A percentile compares a stretch with the other conserved stretches of the same genome.
Conservation (phyloP, 2,888 invertebrate species). For the Glaucopsyche alexis region DNA sequence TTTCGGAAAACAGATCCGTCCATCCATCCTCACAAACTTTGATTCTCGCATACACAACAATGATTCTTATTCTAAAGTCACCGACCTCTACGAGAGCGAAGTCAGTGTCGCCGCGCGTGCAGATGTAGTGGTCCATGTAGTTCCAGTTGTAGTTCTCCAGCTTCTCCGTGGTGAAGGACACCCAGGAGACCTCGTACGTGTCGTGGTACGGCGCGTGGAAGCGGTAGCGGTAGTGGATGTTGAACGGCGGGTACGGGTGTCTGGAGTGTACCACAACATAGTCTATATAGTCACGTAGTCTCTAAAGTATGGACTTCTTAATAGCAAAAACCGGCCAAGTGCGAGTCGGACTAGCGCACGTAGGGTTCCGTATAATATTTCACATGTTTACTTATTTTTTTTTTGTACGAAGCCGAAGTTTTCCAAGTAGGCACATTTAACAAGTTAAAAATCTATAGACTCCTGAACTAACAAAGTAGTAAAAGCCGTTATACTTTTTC, state of each 20-base stretch:
- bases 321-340: no score
- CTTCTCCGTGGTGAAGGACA: slow-evolving; percentile 96
- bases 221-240: slow-evolving; percentile 94
- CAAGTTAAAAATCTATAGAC: no score
- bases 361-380: no score
- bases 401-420: no score
- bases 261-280: slow-evolving; percentile 64
- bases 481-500: no score
- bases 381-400: no score
- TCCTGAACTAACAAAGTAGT: no score
- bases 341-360: no score
- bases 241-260: slow-evolving; percentile 96
- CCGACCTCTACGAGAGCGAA: slow-evolving; percentile 91
- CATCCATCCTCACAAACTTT: no score
- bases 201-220: slow-evolving; percentile 96
- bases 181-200: slow-evolving; percentile 96
- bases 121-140: slow-evolving; percentile 97
- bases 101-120: slow-evolving; percentile 95
- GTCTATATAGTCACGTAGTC: background rate
- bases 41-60: no score
- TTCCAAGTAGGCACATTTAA: no score
- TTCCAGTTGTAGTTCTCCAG: slow-evolving; percentile 99
- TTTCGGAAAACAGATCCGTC: no score
- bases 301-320: background rate
- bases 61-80: slow-evolving; percentile 15